Evolutionary conservation across 2,888 invertebrate species (phyloP).

Genomic region (Mesoligia furuncula): DNA sequence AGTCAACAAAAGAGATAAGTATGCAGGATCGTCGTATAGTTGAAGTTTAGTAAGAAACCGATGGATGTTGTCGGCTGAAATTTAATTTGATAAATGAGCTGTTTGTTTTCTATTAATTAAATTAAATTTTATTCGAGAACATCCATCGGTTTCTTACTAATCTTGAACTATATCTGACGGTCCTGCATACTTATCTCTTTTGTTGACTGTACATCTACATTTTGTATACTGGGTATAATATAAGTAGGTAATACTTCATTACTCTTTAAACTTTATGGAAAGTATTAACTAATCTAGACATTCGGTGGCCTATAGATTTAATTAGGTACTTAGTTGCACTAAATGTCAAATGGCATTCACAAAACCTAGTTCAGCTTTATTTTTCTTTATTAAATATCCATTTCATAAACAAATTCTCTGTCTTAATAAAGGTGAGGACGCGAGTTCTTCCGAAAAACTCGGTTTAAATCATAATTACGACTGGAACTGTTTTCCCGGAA

Average conservation of each 20-base stretch:
- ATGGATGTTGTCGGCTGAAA: no score
- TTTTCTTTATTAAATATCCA: background rate
- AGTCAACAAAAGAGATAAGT: no score
- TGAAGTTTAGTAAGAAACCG: no score
- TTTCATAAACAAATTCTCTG: background rate
- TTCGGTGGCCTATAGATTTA: background rate
- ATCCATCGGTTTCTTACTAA: no score
- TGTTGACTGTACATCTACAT: background rate
- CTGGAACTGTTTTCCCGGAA: background rate
- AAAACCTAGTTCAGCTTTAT: background rate
- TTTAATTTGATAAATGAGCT: no score
- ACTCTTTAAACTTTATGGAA: background rate
- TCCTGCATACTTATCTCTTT: no score
- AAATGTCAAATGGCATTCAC: background rate
- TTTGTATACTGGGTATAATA: background rate
- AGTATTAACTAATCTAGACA: background rate
- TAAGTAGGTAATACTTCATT: background rate
- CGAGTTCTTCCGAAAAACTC: slow-evolving; percentile 2
- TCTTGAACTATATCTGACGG: no score
- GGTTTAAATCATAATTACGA: slow-evolving; percentile 1
- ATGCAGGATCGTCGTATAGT: no score
- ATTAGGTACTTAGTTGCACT: background rate
- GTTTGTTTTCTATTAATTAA: no score
- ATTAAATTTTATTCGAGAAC: no score
- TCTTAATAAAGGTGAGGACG: background rate